Evolutionary conservation across 2,113 vertebrate genomes (phyloP).

Genomic region (Hydrochoerus hydrochaeris): DNA sequence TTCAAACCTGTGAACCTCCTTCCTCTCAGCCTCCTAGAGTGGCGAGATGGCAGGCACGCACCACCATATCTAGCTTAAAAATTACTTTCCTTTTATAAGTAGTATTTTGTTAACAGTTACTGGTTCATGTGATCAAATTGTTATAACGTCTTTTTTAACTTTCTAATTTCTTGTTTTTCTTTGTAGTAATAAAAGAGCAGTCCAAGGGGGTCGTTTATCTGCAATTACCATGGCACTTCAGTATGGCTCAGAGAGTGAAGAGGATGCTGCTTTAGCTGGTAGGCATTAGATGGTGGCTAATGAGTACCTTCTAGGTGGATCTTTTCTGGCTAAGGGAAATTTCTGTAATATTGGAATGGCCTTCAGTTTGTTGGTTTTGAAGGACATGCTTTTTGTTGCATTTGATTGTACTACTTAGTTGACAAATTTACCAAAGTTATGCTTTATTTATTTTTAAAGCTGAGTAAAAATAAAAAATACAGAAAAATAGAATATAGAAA

Average conservation of each 20-base stretch:
- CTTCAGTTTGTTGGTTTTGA: conserved; percentile 15
- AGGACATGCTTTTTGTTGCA: conserved; percentile 47
- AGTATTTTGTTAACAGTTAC: conserved; percentile 46
- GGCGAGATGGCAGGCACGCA: background rate
- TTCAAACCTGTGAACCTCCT: background rate
- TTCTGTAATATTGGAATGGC: conserved; percentile 13
- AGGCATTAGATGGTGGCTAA: conserved; percentile 66
- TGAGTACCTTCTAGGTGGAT: background rate
- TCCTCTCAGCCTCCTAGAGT: background rate
- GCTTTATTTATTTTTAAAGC: conserved; percentile 51
- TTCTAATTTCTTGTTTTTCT: conserved; percentile 71
- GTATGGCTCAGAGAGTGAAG: conserved; percentile 98
- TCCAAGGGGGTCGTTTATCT: conserved; percentile 96
- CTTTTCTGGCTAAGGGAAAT: conserved; percentile 33
- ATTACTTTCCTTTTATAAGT: background rate
- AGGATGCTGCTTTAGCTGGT: conserved; percentile 97
- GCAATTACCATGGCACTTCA: conserved; percentile 99
- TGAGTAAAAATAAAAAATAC: background rate
- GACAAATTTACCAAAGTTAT: conserved; percentile 23
- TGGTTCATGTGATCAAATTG: conserved; percentile 27
- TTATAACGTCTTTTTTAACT: background rate
- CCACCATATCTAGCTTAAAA: background rate
- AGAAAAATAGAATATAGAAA: background rate
- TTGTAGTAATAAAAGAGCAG: conserved; percentile 95
- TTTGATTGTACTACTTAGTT: conserved; percentile 40